These are phyloP conservation scores for Silurus glanis DNA, from an alignment of 2,113 vertebrate genomes.

Conservation along the genomic window DNA sequence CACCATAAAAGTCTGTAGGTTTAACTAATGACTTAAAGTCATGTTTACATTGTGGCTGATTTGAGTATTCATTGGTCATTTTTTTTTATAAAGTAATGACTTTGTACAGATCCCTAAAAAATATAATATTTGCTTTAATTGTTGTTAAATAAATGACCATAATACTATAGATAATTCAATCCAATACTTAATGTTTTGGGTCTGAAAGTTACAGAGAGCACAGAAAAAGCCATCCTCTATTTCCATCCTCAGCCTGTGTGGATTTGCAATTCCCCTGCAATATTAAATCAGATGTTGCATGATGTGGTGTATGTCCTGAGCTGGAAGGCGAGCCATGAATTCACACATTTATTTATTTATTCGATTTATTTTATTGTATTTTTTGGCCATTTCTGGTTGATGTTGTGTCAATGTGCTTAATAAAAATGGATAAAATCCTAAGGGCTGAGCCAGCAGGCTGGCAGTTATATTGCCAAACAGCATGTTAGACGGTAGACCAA, in stretches of 20 bases:
- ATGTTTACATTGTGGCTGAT: background rate
- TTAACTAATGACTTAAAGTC: background rate
- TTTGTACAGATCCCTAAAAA: background rate
- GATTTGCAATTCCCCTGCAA: slow-evolving; percentile 15
- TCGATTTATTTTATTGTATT: background rate
- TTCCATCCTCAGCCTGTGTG: background rate
- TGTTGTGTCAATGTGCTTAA: background rate
- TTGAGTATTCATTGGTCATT: background rate
- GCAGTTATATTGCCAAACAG: background rate
- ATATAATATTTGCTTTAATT: background rate
- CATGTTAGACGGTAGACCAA: background rate
- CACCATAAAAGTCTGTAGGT: background rate
- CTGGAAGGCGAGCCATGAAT: background rate
- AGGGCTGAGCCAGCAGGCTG: background rate
- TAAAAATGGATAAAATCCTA: background rate
- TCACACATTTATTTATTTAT: background rate
- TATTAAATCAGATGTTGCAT: slow-evolving; percentile 9
- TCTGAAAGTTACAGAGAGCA: background rate
- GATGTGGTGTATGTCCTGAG: background rate
- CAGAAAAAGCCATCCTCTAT: background rate
- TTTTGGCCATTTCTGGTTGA: background rate
- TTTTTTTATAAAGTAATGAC: too few species aligned
- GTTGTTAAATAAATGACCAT: background rate
- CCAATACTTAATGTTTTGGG: background rate
- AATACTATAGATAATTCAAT: background rate